Evolutionary conservation across 2,113 vertebrate species (phyloP).

Genomic region (Calidris pugnax): DNA sequence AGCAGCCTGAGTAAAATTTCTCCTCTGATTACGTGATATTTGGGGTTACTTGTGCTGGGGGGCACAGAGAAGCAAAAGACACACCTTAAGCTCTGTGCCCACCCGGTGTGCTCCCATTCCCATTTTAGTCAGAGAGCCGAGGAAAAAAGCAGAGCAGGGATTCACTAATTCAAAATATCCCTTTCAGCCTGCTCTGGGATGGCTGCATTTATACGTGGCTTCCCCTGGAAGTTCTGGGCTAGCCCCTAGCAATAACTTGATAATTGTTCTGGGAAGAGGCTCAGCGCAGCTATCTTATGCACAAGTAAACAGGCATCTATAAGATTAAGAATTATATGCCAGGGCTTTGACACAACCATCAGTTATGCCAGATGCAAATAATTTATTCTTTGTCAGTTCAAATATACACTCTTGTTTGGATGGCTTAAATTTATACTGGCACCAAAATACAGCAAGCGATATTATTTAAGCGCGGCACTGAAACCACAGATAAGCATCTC

Average conservation of each 20-base stretch:
- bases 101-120: fast-evolving
- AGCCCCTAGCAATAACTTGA: neutral
- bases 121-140: neutral
- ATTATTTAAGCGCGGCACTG: conserved; percentile 66
- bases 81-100: fast-evolving
- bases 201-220: neutral
- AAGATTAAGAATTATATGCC: conserved; percentile 75
- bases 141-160: neutral
- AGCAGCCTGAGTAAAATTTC: neutral
- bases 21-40: neutral
- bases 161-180: neutral
- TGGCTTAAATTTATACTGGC: conserved; percentile 80
- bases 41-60: neutral
- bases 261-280: conserved; percentile 67
- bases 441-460: conserved; percentile 51
- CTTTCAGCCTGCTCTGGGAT: neutral
- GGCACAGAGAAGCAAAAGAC: neutral
- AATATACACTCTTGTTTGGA: conserved; percentile 74
- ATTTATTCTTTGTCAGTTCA: conserved; percentile 83
- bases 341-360: conserved; percentile 80
- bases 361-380: conserved; percentile 82
- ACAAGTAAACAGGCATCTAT: conserved; percentile 71
- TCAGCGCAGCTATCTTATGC: conserved; percentile 57
- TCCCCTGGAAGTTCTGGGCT: neutral
- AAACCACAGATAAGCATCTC: conserved; percentile 59